Evolutionary conservation across 1,140 invertebrate species (phyloP), one percentile per base, ranked within the genome.

Genomic region (Bombus huntii): DNA sequence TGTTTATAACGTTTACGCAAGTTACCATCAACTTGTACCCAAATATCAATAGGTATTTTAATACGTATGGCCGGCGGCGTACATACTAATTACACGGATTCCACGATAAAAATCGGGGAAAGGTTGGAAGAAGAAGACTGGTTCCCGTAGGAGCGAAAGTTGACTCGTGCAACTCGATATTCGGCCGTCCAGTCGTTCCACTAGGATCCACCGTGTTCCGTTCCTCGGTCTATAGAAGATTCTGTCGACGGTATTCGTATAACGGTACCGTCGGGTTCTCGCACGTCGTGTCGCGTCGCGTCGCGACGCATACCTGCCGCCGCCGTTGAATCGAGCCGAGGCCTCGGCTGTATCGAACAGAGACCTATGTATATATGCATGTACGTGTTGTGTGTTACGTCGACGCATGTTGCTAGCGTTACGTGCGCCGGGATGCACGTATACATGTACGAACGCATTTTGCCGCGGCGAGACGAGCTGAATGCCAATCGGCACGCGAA

Each of bases 191-290:
- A 18, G 28, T 72, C 9, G 77, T 80, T 71, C 37, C 81, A 42
- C 79, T 89, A 81, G 82, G 90, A 92, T 89, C 83, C 68, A 57
- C 22, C 62, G 65, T 73, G 86, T 92, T 88, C 88, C 86, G 81
- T 89, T 92, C 74, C 66, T 88, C 80, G 74, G 89, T 92, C 87
- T 89, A 91, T 92, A 92, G 86, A 75, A 75, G 81, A 92, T 93
- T 90, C 92, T 81, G 90, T 81, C 77, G 86, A 83, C 78, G 73
- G 78, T 89, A 87, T 91, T 88, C 87, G 85, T 18, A 77, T 93
- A 93, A 93, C 92, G 91, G 92, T 90, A 92, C 83, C 78, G 62
- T 79, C 53, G 88, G 77, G 57, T 88, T 79, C 82, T 88, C 78
- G 77, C 85, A 71, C 77, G 83, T 89, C 83, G 47, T 79, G 81